Evolutionary conservation across 92 coral and sea anemone genomes (phyloP).

Genomic region (Parazoanthus darwini): DNA sequence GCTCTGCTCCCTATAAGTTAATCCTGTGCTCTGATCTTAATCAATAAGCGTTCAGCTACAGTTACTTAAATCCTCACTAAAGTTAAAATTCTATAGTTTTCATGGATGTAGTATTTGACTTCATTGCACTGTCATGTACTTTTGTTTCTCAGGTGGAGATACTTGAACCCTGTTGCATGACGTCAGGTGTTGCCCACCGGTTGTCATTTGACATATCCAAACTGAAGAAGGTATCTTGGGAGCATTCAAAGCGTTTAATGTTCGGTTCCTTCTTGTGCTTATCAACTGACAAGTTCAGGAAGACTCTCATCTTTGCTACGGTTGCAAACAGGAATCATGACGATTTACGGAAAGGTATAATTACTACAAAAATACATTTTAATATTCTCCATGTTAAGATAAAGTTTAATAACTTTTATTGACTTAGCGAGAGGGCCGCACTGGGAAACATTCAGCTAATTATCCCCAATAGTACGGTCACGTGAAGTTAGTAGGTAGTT

Average conservation of each 20-base stretch:
- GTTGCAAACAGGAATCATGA: conserved; percentile 85
- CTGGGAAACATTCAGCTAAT: too few species aligned
- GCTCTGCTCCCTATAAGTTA: too few species aligned
- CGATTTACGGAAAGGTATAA: conserved; percentile 55
- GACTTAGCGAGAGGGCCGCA: too few species aligned
- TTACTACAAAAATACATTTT: too few species aligned
- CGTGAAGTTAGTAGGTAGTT: too few species aligned
- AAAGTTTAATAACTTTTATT: too few species aligned
- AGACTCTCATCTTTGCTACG: conserved; percentile 77
- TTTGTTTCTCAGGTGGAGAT: conserved; percentile 44
- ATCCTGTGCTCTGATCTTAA: too few species aligned
- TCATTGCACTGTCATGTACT: background rate
- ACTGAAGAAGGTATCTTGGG: conserved; percentile 73
- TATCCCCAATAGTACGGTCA: too few species aligned
- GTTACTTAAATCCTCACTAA: too few species aligned
- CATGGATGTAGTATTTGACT: background rate
- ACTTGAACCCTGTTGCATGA: conserved; percentile 60
- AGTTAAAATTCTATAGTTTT: too few species aligned
- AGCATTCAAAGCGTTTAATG: conserved; percentile 75
- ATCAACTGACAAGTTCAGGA: conserved; percentile 80
- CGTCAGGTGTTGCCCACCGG: conserved; percentile 67
- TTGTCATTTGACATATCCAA: conserved; percentile 56
- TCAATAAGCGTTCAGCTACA: too few species aligned
- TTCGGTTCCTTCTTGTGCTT: conserved; percentile 90
- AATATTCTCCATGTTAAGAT: too few species aligned